These are phyloP conservation scores for Papilio polyxenes DNA, from an alignment of 1,140 invertebrate species.

Conservation along the genomic window DNA sequence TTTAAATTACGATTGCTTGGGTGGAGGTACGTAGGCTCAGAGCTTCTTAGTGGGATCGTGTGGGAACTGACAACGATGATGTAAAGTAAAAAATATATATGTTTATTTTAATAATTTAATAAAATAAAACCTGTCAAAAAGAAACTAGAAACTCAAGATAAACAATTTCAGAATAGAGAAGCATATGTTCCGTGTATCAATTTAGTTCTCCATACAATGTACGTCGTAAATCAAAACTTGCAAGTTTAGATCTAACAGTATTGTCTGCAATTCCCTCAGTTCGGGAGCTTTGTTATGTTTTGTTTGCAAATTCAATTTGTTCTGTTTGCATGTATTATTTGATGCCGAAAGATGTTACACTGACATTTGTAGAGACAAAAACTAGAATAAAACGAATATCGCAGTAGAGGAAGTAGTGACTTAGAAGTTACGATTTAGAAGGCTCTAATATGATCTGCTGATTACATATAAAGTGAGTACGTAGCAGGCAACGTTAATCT, in stretches of 20 bases:
- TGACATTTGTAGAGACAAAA: background rate
- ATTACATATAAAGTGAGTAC: no score
- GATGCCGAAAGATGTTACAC: background rate
- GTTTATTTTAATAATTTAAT: background rate
- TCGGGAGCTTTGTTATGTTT: slow-evolving; percentile 16
- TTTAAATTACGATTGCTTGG: no score
- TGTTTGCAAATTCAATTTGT: slow-evolving; percentile 1
- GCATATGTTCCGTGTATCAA: slow-evolving; percentile 14
- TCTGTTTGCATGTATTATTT: slow-evolving; percentile 6
- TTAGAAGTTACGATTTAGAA: no score
- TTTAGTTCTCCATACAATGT: slow-evolving; percentile 10
- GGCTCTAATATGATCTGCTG: no score
- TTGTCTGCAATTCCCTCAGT: background rate
- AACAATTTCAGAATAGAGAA: slow-evolving; percentile 9
- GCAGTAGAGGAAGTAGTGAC: no score
- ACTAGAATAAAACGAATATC: background rate
- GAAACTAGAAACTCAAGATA: background rate
- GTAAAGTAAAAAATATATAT: no score
- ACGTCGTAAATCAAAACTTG: slow-evolving; percentile 18
- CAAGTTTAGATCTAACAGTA: slow-evolving; percentile 20
- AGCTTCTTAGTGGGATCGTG: no score
- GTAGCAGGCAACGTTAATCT: no score
- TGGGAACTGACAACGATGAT: no score
- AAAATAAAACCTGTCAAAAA: background rate
- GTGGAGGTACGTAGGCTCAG: no score